Evolutionary conservation across 2,113 vertebrate genomes (phyloP).

Genomic region (Amblyornis subalaris): DNA sequence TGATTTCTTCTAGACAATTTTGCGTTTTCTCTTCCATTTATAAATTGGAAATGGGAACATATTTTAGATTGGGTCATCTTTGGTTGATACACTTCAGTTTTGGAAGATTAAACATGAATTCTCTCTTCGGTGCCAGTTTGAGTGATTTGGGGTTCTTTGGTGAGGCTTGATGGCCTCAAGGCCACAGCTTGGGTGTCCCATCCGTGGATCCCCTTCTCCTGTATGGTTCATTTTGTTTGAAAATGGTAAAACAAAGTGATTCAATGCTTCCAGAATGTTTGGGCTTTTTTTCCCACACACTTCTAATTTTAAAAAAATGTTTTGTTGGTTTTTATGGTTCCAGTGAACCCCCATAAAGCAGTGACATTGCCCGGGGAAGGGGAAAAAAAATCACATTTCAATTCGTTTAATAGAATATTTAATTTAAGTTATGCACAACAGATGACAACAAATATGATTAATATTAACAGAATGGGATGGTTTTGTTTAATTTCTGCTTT

Average conservation of each 20-base stretch:
- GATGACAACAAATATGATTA: neutral
- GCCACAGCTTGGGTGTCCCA: neutral
- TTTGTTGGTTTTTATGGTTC: neutral
- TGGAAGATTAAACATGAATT: neutral
- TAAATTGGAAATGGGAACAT: neutral
- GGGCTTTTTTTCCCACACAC: rapidly evolving
- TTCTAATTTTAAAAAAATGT: neutral
- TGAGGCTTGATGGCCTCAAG: neutral
- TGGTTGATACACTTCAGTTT: neutral
- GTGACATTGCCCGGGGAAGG: neutral
- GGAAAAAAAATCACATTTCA: neutral
- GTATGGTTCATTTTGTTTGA: neutral
- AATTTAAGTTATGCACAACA: neutral
- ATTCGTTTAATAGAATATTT: neutral
- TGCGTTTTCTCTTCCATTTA: neutral
- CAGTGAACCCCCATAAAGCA: neutral
- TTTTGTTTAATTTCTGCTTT: neutral
- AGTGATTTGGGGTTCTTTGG: neutral
- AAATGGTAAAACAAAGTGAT: neutral
- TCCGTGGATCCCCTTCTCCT: rapidly evolving
- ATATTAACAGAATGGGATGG: neutral
- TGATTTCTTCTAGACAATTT: neutral
- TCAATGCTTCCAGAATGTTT: neutral
- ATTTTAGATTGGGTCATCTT: neutral
- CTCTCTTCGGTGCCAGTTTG: neutral